phyloP scores from a whole-genome alignment of 2,888 invertebrate species.

The Athrips mouffetella region DNA sequence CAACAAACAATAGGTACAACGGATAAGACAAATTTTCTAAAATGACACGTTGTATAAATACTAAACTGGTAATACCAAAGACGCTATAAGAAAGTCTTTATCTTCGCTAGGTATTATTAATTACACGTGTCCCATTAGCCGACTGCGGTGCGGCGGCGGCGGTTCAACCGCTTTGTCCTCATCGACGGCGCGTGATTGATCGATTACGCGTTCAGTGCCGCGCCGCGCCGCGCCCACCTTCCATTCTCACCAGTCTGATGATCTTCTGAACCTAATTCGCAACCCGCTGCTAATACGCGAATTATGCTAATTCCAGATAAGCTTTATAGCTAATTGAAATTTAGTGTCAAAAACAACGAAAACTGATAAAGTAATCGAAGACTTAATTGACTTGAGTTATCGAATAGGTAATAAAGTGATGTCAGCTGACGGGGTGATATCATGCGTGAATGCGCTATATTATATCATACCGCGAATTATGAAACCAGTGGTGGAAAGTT shows the following conservation, averaged over 20 bases:
- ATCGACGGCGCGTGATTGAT: slow-evolving; percentile 5
- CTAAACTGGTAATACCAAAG: too few relatives aligned
- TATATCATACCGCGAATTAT: slow-evolving; percentile 9
- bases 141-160: too few relatives aligned
- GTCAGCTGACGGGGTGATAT: slow-evolving; percentile 4
- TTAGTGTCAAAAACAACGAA: background rate
- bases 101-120: background rate
- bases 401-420: background rate
- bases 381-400: background rate
- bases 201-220: background rate
- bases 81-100: too few relatives aligned
- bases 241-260: background rate
- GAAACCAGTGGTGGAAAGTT: slow-evolving; percentile 10
- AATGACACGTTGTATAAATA: too few relatives aligned
- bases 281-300: background rate
- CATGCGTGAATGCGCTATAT: too few relatives aligned
- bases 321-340: background rate
- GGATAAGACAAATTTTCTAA: too few relatives aligned
- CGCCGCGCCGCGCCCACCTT: background rate
- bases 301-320: background rate
- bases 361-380: background rate
- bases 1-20: too few relatives aligned
- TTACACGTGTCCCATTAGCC: slow-evolving; percentile 1
- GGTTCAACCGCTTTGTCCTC: background rate
- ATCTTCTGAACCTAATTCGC: background rate